Evolutionary conservation across 2,113 vertebrate species (phyloP), one percentile per base, ranked within the genome.

Genomic region (Murina feae): DNA sequence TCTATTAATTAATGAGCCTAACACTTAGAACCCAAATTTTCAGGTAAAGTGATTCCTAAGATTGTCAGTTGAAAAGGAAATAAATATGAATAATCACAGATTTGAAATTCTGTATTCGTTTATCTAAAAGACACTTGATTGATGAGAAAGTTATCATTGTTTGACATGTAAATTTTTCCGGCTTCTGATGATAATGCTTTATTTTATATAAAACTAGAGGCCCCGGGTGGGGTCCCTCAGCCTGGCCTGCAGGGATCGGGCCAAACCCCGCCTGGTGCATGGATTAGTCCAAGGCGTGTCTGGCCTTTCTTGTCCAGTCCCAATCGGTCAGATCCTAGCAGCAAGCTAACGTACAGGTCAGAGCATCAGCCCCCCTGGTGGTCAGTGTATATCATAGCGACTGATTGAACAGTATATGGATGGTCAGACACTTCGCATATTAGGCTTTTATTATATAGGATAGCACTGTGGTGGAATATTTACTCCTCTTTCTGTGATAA

Each of bases 101-200:
- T 72, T 91, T 92, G 69, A 95, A 92, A 87, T 93, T 82, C 39
- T 89, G 9, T 87, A 83, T 85, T 90, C 9, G 47, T 69, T 91
- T 91, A 5, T 92, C n/a, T 91, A 82, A 51, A 82, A 60, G 81
- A 74, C 58, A 20, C 6, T 86, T 86, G 6, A 71, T 69, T 60
- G 74, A 49, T 47, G 39, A 83, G 42, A 89, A 89, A 86, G n/a
- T 39, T 83, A 81, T 14, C 82, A 2, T 93, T 93, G 23, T 60
- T 90, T 71, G 47, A 76, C 75, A 49, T 89, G 86, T 96, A 63
- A 63, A 51, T 82, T 86, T 95, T 92, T 93, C 25, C 5, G 23
- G 8, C 44, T 91, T 91, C 63, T 60, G 55, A 86, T 79, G 37
- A 60, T 90, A 60, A 74, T 84, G 39, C 44, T 91, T 86, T 83